These are phyloP conservation scores for Parascotia fuliginaria DNA, from an alignment of 2,888 invertebrate species.

Conservation along the genomic window DNA sequence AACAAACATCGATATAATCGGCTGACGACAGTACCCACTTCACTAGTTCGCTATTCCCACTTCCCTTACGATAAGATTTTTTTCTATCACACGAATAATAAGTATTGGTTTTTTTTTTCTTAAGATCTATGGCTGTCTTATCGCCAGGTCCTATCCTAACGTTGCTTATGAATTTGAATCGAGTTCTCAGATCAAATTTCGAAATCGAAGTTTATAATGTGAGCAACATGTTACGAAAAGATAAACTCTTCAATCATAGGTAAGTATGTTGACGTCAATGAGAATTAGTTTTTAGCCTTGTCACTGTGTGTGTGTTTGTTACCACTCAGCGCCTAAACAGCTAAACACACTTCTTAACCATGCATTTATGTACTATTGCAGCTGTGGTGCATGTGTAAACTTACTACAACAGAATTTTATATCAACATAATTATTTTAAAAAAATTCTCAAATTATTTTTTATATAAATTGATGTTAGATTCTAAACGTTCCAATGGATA, in stretches of 20 bases:
- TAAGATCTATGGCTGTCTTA: slow-evolving; percentile 54
- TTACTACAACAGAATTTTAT: background rate
- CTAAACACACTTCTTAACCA: background rate
- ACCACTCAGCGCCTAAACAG: background rate
- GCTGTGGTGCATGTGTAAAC: background rate
- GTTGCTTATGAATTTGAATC: slow-evolving; percentile 41
- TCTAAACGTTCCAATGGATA: too few species aligned
- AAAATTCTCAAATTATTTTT: too few species aligned
- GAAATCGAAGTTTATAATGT: background rate
- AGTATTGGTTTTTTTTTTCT: slow-evolving; percentile 62
- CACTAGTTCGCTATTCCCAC: slow-evolving; percentile 51
- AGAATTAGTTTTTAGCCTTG: too few species aligned
- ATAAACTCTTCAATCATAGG: too few species aligned
- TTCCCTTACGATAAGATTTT: slow-evolving; percentile 63
- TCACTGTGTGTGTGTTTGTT: too few species aligned
- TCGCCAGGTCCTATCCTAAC: slow-evolving; percentile 56
- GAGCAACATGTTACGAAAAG: background rate
- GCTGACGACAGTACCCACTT: slow-evolving; percentile 1
- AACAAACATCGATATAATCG: slow-evolving; percentile 17
- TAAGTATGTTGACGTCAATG: too few species aligned
- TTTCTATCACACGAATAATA: slow-evolving; percentile 57
- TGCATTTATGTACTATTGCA: background rate
- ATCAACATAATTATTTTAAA: too few species aligned
- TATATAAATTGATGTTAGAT: too few species aligned
- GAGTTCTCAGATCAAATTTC: slow-evolving; percentile 32